These are phyloP conservation scores for Metaphire vulgaris DNA, from an alignment of 1,140 invertebrate genomes.

Conservation along the genomic window DNA sequence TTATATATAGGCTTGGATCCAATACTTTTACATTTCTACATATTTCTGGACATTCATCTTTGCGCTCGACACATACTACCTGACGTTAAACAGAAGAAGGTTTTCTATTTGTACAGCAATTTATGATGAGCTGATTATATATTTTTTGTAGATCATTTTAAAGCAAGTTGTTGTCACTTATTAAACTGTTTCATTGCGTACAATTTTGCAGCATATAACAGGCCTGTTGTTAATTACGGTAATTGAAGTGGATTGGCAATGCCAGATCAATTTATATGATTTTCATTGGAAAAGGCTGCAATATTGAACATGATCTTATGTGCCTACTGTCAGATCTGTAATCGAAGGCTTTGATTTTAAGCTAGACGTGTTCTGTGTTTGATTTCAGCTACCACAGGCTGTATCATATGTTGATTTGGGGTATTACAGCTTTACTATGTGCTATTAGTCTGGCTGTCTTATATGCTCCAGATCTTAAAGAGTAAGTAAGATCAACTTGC, in stretches of 20 bases:
- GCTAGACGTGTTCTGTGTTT: neutral
- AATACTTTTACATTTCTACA: slow-evolving; percentile 75
- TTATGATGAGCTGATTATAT: too few relatives aligned
- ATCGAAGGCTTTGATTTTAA: too few relatives aligned
- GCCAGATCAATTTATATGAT: too few relatives aligned
- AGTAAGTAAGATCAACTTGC: slow-evolving; percentile 56
- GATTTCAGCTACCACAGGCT: slow-evolving; percentile 28
- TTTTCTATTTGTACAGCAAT: slow-evolving; percentile 21
- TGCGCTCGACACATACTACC: slow-evolving; percentile 67
- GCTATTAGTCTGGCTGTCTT: slow-evolving; percentile 63
- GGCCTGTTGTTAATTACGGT: too few relatives aligned
- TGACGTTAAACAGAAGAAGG: slow-evolving; percentile 60
- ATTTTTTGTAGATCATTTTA: too few relatives aligned
- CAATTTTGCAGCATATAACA: too few relatives aligned
- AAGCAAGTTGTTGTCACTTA: too few relatives aligned
- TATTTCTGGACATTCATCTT: slow-evolving; percentile 78
- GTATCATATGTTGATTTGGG: slow-evolving; percentile 67
- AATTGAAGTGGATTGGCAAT: too few relatives aligned
- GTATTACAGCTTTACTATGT: slow-evolving; percentile 63
- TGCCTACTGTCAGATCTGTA: too few relatives aligned
- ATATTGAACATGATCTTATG: too few relatives aligned
- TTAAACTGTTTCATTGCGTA: too few relatives aligned
- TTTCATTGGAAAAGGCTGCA: too few relatives aligned
- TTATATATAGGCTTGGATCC: slow-evolving; percentile 72
- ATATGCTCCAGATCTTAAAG: slow-evolving; percentile 64